Evolutionary conservation across 2,888 invertebrate species (phyloP).

Genomic region (Eupithecia pulchellata): DNA sequence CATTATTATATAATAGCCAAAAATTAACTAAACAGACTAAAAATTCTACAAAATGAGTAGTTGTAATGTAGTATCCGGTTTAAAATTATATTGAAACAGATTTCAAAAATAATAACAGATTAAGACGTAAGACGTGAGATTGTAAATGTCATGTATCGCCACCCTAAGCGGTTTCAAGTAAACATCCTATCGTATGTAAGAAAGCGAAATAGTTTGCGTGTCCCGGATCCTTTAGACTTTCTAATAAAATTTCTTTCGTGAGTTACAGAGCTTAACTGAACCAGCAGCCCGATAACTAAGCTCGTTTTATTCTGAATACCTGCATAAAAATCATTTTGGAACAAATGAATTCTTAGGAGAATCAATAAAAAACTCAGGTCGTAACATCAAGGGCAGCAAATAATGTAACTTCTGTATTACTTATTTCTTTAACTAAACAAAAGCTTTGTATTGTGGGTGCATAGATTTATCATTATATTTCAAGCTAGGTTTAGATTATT

Average conservation of each 20-base stretch:
- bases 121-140: background rate
- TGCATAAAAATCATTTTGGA: slow-evolving; percentile 19
- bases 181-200: slow-evolving; percentile 45
- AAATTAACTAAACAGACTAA: background rate
- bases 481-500: no score
- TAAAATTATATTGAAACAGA: background rate
- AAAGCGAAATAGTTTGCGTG: slow-evolving; percentile 55
- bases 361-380: background rate
- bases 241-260: slow-evolving; percentile 42
- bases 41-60: background rate
- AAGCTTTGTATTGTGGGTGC: no score
- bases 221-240: slow-evolving; percentile 48
- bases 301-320: slow-evolving; percentile 23
- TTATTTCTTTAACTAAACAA: no score
- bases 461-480: no score
- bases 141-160: background rate
- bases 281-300: slow-evolving; percentile 24
- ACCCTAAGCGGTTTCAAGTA: slow-evolving; percentile 29
- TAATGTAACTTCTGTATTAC: background rate
- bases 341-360: background rate
- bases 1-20: no score
- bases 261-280: slow-evolving; percentile 35
- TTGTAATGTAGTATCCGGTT: no score
- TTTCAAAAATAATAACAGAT: background rate
- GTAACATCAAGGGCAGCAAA: background rate